phyloP scores from a whole-genome alignment of 1,140 invertebrate species.

The Sinonovacula constricta region DNA sequence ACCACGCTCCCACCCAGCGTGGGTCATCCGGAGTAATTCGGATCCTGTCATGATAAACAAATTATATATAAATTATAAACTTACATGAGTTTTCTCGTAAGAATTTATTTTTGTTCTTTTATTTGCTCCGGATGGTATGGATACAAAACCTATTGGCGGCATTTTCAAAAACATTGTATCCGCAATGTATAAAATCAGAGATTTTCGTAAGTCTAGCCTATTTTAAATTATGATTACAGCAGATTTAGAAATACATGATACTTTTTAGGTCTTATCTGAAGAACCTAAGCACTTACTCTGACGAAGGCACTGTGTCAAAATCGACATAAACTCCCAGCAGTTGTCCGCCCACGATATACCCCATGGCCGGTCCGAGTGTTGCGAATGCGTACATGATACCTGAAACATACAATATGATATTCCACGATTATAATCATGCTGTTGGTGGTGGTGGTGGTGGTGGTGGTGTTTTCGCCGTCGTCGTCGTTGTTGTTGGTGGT shows the following conservation, averaged over 20 bases:
- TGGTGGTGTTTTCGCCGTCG: no score
- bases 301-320: slow-evolving; percentile 79
- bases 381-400: slow-evolving; percentile 89
- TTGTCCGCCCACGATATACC: slow-evolving; percentile 91
- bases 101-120: no score
- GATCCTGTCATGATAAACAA: slow-evolving; percentile 83
- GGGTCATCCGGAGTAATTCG: slow-evolving; percentile 86
- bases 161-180: no score
- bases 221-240: no score
- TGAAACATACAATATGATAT: slow-evolving; percentile 34
- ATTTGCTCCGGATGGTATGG: no score
- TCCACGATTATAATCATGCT: not conserved
- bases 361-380: slow-evolving; percentile 93
- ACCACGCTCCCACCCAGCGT: slow-evolving; percentile 96
- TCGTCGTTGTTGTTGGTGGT: no score
- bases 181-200: no score
- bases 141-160: no score
- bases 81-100: no score
- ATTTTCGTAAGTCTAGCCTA: no score
- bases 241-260: no score
- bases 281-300: slow-evolving; percentile 19
- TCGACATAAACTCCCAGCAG: slow-evolving; percentile 94
- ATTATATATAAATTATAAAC: no score
- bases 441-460: not conserved
- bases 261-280: not conserved